phyloP scores from a whole-genome alignment of 1,140 invertebrate genomes.

The Agrilus planipennis region DNA sequence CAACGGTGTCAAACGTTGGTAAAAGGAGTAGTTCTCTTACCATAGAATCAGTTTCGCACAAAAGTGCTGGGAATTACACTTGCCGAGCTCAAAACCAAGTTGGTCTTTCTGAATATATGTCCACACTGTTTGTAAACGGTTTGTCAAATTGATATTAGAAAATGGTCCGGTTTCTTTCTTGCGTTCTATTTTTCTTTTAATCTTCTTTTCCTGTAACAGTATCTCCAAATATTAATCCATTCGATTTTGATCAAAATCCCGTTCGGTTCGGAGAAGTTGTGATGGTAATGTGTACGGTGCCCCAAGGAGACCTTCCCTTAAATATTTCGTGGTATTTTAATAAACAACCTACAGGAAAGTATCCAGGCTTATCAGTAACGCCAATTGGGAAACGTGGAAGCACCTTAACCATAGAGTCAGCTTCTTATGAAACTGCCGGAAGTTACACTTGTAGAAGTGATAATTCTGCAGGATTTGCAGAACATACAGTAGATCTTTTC shows the following conservation, averaged over 20 bases:
- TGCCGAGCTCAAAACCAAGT: constrained; percentile 49
- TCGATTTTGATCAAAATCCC: constrained; percentile 50
- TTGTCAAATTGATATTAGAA: too few species aligned
- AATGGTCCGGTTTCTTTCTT: neutral
- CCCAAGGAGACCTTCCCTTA: constrained; percentile 55
- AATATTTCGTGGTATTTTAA: constrained; percentile 54
- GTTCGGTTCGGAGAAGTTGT: constrained; percentile 58
- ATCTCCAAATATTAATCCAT: constrained; percentile 53
- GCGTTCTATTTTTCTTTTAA: neutral
- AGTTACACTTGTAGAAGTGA: constrained; percentile 52
- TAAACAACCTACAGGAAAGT: constrained; percentile 33
- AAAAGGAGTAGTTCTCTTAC: constrained; percentile 34
- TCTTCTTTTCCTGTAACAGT: too few species aligned
- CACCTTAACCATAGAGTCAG: constrained; percentile 55
- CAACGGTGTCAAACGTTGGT: constrained; percentile 20
- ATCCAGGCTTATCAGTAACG: constrained; percentile 19
- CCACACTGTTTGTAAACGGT: constrained; percentile 54
- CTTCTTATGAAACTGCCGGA: constrained; percentile 51
- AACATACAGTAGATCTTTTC: constrained; percentile 16
- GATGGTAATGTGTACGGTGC: constrained; percentile 57
- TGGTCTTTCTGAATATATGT: constrained; percentile 52
- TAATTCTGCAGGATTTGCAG: constrained; percentile 51
- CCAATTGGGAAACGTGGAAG: constrained; percentile 27
- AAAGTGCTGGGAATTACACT: constrained; percentile 51
- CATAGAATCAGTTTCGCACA: constrained; percentile 44